phyloP scores from a whole-genome alignment of 2,888 invertebrate species.

The Meganola albula region DNA sequence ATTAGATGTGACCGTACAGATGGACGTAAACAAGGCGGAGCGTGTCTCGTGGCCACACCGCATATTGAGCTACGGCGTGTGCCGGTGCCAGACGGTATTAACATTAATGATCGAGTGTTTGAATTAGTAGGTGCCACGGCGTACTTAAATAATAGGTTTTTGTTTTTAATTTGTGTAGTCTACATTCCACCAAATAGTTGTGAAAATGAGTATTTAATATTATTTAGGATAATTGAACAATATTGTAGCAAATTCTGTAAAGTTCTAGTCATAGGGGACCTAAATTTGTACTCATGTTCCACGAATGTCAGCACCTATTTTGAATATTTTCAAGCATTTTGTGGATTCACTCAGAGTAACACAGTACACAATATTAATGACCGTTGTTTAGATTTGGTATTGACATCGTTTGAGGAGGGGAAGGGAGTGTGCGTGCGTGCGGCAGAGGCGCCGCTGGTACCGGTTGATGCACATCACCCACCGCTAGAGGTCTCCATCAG shows the following conservation, averaged over 20 bases:
- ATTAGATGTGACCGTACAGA: background rate
- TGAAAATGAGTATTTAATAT: conserved; percentile 4
- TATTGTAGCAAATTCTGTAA: conserved; percentile 5
- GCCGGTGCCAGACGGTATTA: conserved; percentile 1
- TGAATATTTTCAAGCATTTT: conserved; percentile 1
- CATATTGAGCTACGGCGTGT: conserved; percentile 3
- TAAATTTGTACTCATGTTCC: conserved; percentile 9
- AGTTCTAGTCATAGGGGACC: conserved; percentile 9
- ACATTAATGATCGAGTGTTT: conserved; percentile 5
- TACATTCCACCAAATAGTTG: conserved; percentile 6
- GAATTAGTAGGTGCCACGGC: conserved; percentile 9
- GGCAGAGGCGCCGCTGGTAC: background rate
- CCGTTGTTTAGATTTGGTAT: background rate
- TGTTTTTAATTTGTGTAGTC: conserved; percentile 7
- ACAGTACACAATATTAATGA: background rate
- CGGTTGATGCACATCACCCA: background rate
- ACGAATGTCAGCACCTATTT: background rate
- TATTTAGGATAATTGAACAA: conserved; percentile 6
- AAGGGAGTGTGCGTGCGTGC: background rate
- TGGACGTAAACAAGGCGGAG: background rate
- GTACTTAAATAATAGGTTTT: conserved; percentile 2
- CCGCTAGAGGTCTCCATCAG: background rate
- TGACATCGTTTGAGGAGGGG: background rate
- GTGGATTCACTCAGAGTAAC: conserved; percentile 7
- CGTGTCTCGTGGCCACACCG: conserved; percentile 12